These are phyloP conservation scores for Drosophila subquinaria DNA, from an alignment of 2,888 invertebrate species.

Conservation along the genomic window DNA sequence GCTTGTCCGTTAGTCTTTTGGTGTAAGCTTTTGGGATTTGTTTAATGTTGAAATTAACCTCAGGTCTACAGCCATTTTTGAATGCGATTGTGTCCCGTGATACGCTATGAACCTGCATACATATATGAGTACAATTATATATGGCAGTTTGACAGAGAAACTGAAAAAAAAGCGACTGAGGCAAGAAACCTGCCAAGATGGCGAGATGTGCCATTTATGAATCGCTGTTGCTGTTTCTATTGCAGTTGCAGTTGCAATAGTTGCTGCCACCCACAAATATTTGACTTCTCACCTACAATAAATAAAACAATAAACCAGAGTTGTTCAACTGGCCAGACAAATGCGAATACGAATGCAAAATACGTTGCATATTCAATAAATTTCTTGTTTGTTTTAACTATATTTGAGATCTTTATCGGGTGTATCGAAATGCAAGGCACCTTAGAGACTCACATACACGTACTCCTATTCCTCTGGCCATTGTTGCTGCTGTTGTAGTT, in stretches of 20 bases:
- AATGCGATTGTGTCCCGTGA: slow-evolving; percentile 54
- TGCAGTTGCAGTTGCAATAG: slow-evolving; percentile 31
- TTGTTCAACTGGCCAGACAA: slow-evolving; percentile 69
- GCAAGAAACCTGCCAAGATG: slow-evolving; percentile 72
- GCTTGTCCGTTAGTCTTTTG: slow-evolving; percentile 55
- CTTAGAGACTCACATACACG: slow-evolving; percentile 45
- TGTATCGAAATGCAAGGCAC: slow-evolving; percentile 69
- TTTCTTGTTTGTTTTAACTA: slow-evolving; percentile 81
- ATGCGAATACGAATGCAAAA: slow-evolving; percentile 67
- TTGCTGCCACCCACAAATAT: slow-evolving; percentile 77
- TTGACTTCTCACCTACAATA: slow-evolving; percentile 81
- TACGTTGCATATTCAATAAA: slow-evolving; percentile 79
- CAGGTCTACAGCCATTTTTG: slow-evolving; percentile 53
- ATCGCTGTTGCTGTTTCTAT: slow-evolving; percentile 25
- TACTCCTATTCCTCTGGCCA: slow-evolving; percentile 45
- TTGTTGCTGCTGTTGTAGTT: slow-evolving; percentile 44
- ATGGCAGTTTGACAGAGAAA: slow-evolving; percentile 57
- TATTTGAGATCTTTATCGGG: slow-evolving; percentile 78
- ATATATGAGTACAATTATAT: slow-evolving; percentile 24
- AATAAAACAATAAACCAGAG: slow-evolving; percentile 77
- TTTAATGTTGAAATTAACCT: slow-evolving; percentile 76
- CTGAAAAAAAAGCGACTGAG: slow-evolving; percentile 62
- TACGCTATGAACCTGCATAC: slow-evolving; percentile 55
- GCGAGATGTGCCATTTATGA: slow-evolving; percentile 77
- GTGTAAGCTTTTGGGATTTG: slow-evolving; percentile 49